phyloP scores from a whole-genome alignment of 2,888 invertebrate genomes.

The Melangyna quadrimaculata region DNA sequence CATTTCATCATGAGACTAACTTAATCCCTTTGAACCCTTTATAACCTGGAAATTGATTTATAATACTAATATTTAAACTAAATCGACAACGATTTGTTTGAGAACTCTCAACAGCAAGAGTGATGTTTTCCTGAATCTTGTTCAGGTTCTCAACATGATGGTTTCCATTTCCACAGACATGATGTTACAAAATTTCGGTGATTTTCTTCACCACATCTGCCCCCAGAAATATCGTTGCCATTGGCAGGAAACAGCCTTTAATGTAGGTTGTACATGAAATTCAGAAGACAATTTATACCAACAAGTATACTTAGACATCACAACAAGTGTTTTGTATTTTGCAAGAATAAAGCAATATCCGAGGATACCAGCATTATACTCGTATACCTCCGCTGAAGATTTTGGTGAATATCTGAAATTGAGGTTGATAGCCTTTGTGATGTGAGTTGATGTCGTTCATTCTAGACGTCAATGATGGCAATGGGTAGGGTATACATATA shows the following conservation, averaged over 20 bases:
- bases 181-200: not conserved
- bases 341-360: constrained; percentile 1
- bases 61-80: not conserved
- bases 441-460: not conserved
- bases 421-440: not conserved
- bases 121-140: not conserved
- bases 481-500: not conserved
- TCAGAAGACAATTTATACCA: not conserved
- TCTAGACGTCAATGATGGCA: not conserved
- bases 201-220: not conserved
- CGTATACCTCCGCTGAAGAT: too few relatives aligned
- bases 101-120: not conserved
- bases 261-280: not conserved
- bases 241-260: constrained; percentile 2
- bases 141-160: not conserved
- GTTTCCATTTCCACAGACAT: not conserved
- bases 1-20: not conserved
- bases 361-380: not conserved
- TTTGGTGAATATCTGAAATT: not conserved
- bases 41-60: not conserved
- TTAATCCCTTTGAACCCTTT: not conserved
- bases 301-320: not conserved
- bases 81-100: not conserved
- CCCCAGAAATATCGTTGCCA: not conserved
- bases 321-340: not conserved